A percentile compares a stretch with the other conserved stretches of the same genome.
These are phyloP conservation scores for Dicrurus megarhynchus DNA, from an alignment of 2,113 vertebrate species.

Conservation along the genomic window DNA sequence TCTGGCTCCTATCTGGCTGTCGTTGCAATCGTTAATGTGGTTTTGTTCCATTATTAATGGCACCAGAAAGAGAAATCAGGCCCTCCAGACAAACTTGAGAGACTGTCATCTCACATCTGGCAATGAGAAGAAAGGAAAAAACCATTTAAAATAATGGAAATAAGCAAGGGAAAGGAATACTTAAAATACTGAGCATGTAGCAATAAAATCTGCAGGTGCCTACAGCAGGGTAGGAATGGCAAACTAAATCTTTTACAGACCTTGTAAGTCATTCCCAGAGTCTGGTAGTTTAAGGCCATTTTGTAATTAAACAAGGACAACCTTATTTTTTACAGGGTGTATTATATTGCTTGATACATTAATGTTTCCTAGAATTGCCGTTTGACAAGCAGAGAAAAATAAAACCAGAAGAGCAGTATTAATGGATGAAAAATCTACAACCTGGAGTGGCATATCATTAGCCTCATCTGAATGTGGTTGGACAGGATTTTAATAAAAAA, in stretches of 20 bases:
- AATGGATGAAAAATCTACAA: neutral
- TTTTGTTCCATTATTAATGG: slow-evolving; percentile 65
- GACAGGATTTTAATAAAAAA: neutral
- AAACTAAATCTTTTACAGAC: neutral
- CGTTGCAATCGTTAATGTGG: slow-evolving; percentile 38
- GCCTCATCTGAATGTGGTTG: neutral
- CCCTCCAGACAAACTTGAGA: slow-evolving; percentile 1
- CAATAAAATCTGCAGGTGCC: neutral
- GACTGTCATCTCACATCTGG: neutral
- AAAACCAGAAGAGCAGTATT: neutral
- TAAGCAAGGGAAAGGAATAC: neutral
- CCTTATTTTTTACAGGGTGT: neutral
- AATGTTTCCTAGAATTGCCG: neutral
- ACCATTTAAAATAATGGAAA: neutral
- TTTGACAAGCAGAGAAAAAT: neutral
- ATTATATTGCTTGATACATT: neutral
- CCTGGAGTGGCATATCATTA: rapidly evolving
- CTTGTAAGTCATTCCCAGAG: neutral
- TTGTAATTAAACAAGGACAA: neutral
- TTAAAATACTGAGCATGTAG: neutral
- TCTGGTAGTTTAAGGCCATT: neutral
- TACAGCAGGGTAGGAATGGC: neutral
- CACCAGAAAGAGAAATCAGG: slow-evolving; percentile 16
- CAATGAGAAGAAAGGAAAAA: neutral
- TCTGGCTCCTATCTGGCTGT: slow-evolving; percentile 53